Conservation (phyloP, 2,888 invertebrate genomes). For the Thymelicus acteon region DNA sequence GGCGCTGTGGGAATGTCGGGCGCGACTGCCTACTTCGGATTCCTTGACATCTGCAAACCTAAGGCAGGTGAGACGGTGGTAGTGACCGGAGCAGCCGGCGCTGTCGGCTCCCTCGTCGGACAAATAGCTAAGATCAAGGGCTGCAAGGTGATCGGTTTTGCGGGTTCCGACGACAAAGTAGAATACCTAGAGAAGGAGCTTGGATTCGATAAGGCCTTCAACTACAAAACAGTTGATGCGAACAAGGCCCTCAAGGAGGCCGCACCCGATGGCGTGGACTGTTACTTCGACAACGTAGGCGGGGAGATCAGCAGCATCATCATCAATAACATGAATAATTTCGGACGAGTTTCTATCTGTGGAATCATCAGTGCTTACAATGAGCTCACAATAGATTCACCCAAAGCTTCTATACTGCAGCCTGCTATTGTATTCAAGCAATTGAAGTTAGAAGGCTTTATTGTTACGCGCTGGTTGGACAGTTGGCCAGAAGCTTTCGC, state of each 20-base stretch:
- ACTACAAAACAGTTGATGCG: slow-evolving; percentile 88
- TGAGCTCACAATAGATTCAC: slow-evolving; percentile 61
- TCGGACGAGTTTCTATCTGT: slow-evolving; percentile 86
- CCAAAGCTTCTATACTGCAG: slow-evolving; percentile 64
- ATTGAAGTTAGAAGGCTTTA: slow-evolving; percentile 85
- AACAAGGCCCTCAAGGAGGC: slow-evolving; percentile 83
- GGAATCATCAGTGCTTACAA: slow-evolving; percentile 86
- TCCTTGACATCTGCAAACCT: slow-evolving; percentile 87
- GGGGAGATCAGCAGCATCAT: slow-evolving; percentile 86
- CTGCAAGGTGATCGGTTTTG: slow-evolving; percentile 87
- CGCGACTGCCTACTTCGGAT: slow-evolving; percentile 89
- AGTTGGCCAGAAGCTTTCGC: slow-evolving; percentile 81
- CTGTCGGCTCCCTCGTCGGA: slow-evolving; percentile 89
- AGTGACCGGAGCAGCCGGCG: slow-evolving; percentile 89
- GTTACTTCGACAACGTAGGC: slow-evolving; percentile 91
- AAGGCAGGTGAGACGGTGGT: slow-evolving; percentile 89
- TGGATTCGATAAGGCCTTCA: slow-evolving; percentile 88
- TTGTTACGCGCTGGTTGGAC: slow-evolving; percentile 67
- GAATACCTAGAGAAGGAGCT: slow-evolving; percentile 87
- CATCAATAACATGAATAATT: slow-evolving; percentile 84
- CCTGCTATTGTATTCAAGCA: slow-evolving; percentile 76
- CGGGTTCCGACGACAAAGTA: slow-evolving; percentile 89
- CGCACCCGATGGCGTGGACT: slow-evolving; percentile 89
- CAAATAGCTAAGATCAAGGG: slow-evolving; percentile 91
- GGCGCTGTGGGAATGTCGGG: slow-evolving; percentile 89